Percentiles rank a stretch among this genome's conserved stretches.
Evolutionary conservation across 2,797 vertebrate species (phyloP).

Genomic region (Sphenodon punctatus): DNA sequence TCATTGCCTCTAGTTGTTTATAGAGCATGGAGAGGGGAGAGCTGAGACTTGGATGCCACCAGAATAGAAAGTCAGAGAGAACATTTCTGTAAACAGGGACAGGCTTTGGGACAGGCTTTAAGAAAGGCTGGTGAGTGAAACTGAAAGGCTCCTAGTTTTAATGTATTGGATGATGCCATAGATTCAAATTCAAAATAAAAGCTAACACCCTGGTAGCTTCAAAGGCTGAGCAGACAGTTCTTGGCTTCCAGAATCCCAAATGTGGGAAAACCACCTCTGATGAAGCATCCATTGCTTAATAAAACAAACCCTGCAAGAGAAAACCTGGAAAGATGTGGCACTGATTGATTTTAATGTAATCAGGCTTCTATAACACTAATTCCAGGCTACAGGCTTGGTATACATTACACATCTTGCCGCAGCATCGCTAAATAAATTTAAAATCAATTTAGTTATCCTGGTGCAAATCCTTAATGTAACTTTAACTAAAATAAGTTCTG

Average conservation of each 20-base stretch:
- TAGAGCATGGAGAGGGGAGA: conserved; percentile 5
- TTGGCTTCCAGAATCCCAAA: not conserved
- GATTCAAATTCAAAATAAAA: rapidly evolving
- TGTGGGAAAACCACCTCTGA: not conserved
- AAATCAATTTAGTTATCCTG: conserved; percentile 25
- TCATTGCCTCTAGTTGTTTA: not conserved
- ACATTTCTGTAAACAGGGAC: too few species aligned
- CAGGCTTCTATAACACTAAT: conserved; percentile 9
- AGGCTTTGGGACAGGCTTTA: too few species aligned
- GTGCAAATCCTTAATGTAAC: conserved; percentile 55
- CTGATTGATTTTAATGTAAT: not conserved
- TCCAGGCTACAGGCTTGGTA: not conserved
- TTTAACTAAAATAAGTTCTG: conserved; percentile 65
- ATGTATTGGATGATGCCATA: rapidly evolving
- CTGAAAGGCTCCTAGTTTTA: not conserved
- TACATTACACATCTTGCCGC: too few species aligned
- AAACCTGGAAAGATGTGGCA: not conserved
- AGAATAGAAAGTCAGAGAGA: not conserved
- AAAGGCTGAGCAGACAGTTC: rapidly evolving
- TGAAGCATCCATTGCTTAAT: not conserved
- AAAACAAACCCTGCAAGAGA: not conserved
- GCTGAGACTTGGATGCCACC: not conserved
- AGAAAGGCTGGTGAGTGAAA: not conserved
- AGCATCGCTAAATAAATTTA: not conserved
- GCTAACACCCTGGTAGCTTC: not conserved